These are phyloP conservation scores for Hermetia illucens DNA, from an alignment of 1,140 invertebrate genomes.

Conservation along the genomic window DNA sequence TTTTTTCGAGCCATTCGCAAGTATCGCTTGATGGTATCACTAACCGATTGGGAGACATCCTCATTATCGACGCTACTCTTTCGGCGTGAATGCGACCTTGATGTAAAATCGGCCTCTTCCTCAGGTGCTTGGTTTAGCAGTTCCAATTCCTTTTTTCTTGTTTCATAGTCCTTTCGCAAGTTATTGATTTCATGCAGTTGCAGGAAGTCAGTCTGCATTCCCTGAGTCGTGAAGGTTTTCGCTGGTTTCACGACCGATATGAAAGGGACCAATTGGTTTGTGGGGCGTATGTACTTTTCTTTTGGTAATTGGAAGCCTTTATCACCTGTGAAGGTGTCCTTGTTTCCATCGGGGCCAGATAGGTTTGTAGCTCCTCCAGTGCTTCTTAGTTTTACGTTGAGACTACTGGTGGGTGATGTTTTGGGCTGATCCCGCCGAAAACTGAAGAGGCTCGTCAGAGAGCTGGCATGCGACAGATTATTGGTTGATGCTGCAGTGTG, in stretches of 20 bases:
- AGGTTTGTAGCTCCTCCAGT: no score
- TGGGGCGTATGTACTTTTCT: no score
- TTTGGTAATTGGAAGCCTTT: no score
- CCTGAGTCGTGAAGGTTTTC: slow-evolving; percentile 7
- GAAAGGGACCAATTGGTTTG: no score
- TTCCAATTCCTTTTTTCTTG: slow-evolving; percentile 13
- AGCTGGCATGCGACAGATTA: slow-evolving; percentile 11
- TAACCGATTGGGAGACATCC: slow-evolving; percentile 69
- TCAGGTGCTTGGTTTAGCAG: slow-evolving; percentile 24
- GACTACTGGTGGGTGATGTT: no score
- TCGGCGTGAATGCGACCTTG: slow-evolving; percentile 24
- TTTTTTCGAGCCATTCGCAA: slow-evolving; percentile 73
- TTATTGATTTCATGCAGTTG: slow-evolving; percentile 16
- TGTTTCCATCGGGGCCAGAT: no score
- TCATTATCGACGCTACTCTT: slow-evolving; percentile 66
- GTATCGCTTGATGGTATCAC: slow-evolving; percentile 71
- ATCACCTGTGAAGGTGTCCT: no score
- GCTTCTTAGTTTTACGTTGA: no score
- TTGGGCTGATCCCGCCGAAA: no score
- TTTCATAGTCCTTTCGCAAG: slow-evolving; percentile 11
- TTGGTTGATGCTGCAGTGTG: slow-evolving; percentile 15
- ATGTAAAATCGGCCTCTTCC: slow-evolving; percentile 8
- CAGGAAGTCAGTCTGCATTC: slow-evolving; percentile 22
- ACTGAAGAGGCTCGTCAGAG: slow-evolving; percentile 13
- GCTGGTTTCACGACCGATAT: background rate